Evolutionary conservation across 2,113 vertebrate species (phyloP), one percentile per base, ranked within the genome.

Genomic region (Pluvialis apricaria): DNA sequence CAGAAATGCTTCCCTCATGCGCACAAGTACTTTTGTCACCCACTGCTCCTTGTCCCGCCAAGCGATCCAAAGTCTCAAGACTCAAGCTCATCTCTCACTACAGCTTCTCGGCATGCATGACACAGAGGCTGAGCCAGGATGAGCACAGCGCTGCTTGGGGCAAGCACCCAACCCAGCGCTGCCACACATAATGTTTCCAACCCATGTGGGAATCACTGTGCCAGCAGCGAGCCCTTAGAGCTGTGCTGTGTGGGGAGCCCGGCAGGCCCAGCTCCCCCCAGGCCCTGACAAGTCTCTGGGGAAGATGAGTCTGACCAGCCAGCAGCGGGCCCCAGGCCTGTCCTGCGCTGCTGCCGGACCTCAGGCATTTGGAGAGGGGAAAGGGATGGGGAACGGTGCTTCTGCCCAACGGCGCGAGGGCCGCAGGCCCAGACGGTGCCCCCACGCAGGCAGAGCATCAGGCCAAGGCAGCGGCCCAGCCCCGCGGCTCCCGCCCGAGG

Each of bases 1-100:
- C 7, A 38, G 21, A 80, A 82, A 81, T 8, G 5, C 1, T 1
- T 14, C n/a, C 38, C 26, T 60, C 2, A 0, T 4, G 18, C 1
- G 5, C 45, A 32, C 57, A 17, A 42, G 13, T 10, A 29, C 28
- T 36, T 61, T 18, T 17, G 31, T 18, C 36, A 44, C 26, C 24
- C 72, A 47, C 68, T 69, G 24, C 68, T 73, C 26, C 45, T 47
- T 5, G 8, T 14, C 2, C 47, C 17, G 44, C n/a, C 0, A 2
- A 60, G 47, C 34, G 15, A 87, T 4, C 42, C 85, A 14, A 88
- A 88, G 32, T 47, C 68, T 31, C 44, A 22, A n/a, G 34, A 11
- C 40, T 36, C 32, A 29, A 20, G 36, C 17, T 22, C 12, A 0
- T 13, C 31, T 52, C 87, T 66, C 25, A 36, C 25, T 55, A 44